Evolutionary conservation across 2,797 vertebrate species (phyloP).

Genomic region (Masticophis lateralis): DNA sequence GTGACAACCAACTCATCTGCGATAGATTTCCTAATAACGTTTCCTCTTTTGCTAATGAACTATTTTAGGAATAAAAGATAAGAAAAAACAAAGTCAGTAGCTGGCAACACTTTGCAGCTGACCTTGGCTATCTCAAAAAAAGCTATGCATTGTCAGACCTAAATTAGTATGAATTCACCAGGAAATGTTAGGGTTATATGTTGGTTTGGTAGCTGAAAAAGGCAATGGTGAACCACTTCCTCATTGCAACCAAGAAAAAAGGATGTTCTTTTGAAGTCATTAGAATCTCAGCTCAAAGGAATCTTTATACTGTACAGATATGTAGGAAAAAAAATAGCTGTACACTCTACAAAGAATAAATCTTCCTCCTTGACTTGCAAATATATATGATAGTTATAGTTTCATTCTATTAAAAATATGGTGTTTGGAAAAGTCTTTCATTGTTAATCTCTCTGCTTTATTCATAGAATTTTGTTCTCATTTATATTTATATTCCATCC

Average conservation of each 20-base stretch:
- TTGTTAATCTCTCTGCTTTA: background rate
- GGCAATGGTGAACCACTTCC: background rate
- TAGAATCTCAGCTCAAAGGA: background rate
- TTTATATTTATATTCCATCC: background rate
- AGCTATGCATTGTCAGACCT: background rate
- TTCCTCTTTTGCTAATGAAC: background rate
- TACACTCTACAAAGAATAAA: background rate
- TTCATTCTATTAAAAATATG: background rate
- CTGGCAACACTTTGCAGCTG: background rate
- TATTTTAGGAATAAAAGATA: background rate
- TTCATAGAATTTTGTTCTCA: background rate
- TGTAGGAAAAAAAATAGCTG: background rate
- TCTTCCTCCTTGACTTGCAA: background rate
- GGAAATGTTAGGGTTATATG: background rate
- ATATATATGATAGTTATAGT: background rate
- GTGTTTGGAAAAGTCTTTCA: background rate
- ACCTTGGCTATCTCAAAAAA: background rate
- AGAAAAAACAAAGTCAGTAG: background rate
- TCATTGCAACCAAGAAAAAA: background rate
- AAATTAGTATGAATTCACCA: background rate
- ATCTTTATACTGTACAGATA: background rate
- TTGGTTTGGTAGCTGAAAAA: background rate
- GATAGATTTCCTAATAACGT: background rate
- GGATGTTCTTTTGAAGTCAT: background rate
- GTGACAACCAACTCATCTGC: slow-evolving; percentile 7